Evolutionary conservation across 2,113 vertebrate species (phyloP), one percentile per base, ranked within the genome.

Genomic region (Zapornia atra): DNA sequence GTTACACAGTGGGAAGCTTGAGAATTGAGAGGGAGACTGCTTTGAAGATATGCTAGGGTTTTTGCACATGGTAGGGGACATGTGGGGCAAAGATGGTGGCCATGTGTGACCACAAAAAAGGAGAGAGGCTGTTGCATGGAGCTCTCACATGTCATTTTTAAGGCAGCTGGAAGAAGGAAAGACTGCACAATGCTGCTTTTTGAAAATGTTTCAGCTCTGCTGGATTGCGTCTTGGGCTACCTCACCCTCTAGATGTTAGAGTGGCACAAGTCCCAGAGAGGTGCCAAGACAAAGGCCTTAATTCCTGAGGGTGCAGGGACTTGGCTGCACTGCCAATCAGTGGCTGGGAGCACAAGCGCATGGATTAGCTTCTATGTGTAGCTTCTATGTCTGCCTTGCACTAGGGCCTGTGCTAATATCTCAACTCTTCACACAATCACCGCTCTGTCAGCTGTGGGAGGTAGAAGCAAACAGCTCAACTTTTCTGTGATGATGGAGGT

Each of bases 391-490:
- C 75, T 85, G 46, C 40, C 20, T 36, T 38, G 21, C 36, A 60
- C 31, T 15, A 59, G 16, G 11, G 15, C 7, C 44, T 57, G 59
- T n/a, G 18, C 44, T 61, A 7, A 3, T 9, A 34, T 10, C 66
- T 54, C 40, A 77, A 0, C 36, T 42, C n/a, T 64, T 84, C 53
- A 57, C 28, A 33, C 12, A 54, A 68, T 11, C 42, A 25, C 46
- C 64, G 34, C 25, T 40, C 36, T 0, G 0, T n/a, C 69, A 85
- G 63, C 34, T 22, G 10, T 1, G 8, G 38, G 29, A 80, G 18
- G 19, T 2, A 50, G 31, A 64, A 73, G 19, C 48, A 69, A 88
- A 48, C 17, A 64, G 38, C 15, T 80, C 53, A 25, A 1, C 40
- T 70, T 59, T 6, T 33, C 12, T 21, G 34, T 64, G 50, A 53